These are phyloP conservation scores for Setipinna tenuifilis DNA, from an alignment of 2,797 vertebrate genomes.

Conservation along the genomic window DNA sequence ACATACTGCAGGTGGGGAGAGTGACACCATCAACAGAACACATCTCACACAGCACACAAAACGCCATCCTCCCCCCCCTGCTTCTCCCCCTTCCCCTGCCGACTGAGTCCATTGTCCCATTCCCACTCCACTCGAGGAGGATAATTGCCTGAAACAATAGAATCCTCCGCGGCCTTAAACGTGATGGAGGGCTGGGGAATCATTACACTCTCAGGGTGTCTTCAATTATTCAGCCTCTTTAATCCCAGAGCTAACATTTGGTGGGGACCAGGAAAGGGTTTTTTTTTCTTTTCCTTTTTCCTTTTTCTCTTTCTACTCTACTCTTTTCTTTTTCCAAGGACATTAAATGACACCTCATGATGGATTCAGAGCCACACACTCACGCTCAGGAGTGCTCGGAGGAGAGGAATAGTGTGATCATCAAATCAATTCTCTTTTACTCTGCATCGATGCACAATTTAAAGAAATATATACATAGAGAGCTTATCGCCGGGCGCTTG, in stretches of 20 bases:
- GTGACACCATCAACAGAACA: too few species aligned
- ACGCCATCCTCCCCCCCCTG: neutral
- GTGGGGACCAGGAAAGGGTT: conserved; percentile 10
- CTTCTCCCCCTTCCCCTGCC: neutral
- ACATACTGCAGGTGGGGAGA: conserved; percentile 60
- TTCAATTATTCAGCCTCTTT: conserved; percentile 27
- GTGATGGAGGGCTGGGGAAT: conserved; percentile 15
- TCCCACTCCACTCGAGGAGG: neutral
- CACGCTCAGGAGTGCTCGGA: too few species aligned
- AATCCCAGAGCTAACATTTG: conserved; percentile 34
- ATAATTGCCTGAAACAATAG: conserved; percentile 17
- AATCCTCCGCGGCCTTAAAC: neutral
- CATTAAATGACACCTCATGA: conserved; percentile 35
- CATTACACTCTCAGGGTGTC: conserved; percentile 32
- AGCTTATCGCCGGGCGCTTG: conserved; percentile 26
- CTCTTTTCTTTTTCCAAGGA: conserved; percentile 17
- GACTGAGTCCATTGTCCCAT: neutral
- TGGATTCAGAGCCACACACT: conserved; percentile 33
- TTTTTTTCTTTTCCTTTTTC: conserved; percentile 10
- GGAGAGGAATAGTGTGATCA: conserved; percentile 21
- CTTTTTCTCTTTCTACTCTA: neutral
- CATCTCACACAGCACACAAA: neutral
- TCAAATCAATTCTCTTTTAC: conserved; percentile 23
- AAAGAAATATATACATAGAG: conserved; percentile 18
- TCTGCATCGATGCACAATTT: conserved; percentile 30